Evolutionary conservation across 2,797 vertebrate genomes (phyloP).

Genomic region (Rhabdomys pumilio): DNA sequence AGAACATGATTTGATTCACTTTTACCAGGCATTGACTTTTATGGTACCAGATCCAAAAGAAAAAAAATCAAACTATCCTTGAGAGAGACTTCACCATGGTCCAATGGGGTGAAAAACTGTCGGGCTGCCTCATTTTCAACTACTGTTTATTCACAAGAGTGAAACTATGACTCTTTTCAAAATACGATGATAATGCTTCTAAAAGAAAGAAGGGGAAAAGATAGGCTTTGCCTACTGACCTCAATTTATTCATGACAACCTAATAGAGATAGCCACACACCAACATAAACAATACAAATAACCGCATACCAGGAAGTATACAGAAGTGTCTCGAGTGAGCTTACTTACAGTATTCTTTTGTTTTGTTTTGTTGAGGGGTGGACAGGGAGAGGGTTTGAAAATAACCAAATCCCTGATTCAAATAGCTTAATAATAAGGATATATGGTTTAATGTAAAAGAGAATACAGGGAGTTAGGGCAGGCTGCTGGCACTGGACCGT

Average conservation of each 20-base stretch:
- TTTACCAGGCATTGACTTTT: conserved; percentile 62
- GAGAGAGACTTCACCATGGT: background rate
- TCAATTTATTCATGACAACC: background rate
- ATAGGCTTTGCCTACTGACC: background rate
- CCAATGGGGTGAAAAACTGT: background rate
- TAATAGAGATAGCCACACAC: background rate
- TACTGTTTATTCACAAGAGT: conserved; percentile 15
- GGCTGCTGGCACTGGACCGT: background rate
- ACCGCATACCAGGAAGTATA: background rate
- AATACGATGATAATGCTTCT: background rate
- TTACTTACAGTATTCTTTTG: background rate
- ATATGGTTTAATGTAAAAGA: background rate
- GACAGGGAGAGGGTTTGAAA: background rate
- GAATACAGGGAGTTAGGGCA: background rate
- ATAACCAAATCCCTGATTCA: conserved; percentile 33
- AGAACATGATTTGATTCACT: conserved; percentile 38
- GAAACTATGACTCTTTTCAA: conserved; percentile 56
- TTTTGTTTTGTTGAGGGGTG: background rate
- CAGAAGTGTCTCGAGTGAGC: background rate
- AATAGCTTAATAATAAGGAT: background rate
- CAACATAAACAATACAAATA: background rate
- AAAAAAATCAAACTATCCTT: background rate
- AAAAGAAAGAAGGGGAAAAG: background rate
- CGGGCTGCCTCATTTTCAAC: background rate
- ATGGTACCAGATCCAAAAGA: conserved; percentile 38